Conservation (phyloP, 2,113 vertebrate genomes). For the Nothocercus julius region DNA sequence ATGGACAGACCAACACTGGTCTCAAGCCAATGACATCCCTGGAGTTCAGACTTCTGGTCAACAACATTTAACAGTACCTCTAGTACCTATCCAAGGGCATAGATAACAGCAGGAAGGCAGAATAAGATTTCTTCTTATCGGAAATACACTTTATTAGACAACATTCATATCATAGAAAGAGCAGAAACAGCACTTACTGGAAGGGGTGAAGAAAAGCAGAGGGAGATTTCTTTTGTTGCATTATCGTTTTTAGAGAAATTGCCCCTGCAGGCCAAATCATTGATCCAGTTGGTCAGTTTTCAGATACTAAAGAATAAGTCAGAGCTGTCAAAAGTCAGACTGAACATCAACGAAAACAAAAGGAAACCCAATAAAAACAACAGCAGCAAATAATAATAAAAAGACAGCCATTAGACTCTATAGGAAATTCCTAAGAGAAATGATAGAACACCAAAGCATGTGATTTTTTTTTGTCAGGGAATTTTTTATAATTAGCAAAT, state of each 20-base stretch:
- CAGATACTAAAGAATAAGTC: background rate
- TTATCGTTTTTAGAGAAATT: background rate
- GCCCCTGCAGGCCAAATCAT: background rate
- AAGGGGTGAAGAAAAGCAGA: background rate
- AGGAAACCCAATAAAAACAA: background rate
- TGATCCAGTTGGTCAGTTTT: background rate
- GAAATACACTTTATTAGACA: background rate
- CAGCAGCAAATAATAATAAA: background rate
- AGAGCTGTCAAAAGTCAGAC: background rate
- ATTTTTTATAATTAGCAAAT: background rate
- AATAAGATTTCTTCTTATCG: background rate
- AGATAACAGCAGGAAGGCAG: background rate
- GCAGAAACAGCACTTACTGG: background rate
- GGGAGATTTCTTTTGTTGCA: background rate
- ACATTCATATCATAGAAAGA: background rate
- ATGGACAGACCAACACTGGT: background rate
- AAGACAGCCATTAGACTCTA: background rate
- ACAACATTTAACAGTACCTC: background rate
- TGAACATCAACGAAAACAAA: background rate
- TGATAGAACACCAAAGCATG: background rate
- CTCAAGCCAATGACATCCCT: background rate
- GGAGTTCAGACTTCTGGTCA: background rate
- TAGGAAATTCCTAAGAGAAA: background rate
- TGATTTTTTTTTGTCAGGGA: background rate
- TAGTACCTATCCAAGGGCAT: background rate